Conservation (phyloP, 2,888 invertebrate species). For the Dicranocentrus wangi region DNA sequence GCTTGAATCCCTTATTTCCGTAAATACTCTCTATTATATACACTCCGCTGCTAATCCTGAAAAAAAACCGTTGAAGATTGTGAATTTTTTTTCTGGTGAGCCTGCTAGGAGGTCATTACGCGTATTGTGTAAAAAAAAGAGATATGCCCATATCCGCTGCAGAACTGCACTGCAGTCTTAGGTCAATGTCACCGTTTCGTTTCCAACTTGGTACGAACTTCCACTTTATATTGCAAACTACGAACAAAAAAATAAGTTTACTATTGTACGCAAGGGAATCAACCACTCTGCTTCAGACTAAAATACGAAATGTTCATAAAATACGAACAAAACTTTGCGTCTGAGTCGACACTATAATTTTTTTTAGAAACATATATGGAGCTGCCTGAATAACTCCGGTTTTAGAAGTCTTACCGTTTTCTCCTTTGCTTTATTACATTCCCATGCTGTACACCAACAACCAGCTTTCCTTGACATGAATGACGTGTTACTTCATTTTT, state of each 20-base stretch:
- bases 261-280: neutral
- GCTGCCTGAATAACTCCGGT: too few relatives aligned
- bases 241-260: neutral
- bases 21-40: neutral
- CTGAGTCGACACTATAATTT: neutral
- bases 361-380: too few relatives aligned
- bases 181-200: conserved; percentile 21
- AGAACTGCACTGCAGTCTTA: conserved; percentile 9
- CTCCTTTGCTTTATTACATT: neutral
- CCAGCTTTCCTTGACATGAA: neutral
- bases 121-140: neutral
- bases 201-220: neutral
- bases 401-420: too few relatives aligned
- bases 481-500: conserved; percentile 7
- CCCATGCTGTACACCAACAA: neutral
- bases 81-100: neutral
- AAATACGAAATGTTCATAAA: neutral
- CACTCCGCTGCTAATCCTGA: too few relatives aligned
- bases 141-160: neutral
- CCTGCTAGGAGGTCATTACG: neutral
- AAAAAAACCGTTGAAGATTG: neutral
- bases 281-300: neutral
- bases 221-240: neutral
- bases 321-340: neutral
- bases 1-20: neutral